Base-by-base conservation (phyloP, 1,140 invertebrate species). In the Lasioglossum baleicum region DNA sequence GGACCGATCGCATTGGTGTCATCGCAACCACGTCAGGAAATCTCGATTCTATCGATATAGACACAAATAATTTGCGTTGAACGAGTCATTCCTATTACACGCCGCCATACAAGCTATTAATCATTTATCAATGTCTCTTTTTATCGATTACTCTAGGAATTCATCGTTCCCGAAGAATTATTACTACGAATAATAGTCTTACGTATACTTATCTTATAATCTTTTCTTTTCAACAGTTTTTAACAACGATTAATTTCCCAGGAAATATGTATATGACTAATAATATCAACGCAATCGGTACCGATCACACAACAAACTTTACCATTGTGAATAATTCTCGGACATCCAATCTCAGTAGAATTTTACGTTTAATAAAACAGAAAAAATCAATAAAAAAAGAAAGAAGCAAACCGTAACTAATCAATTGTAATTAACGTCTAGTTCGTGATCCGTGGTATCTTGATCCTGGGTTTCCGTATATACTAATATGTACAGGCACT, bases 51-150 rank as follows among this genome's bases (percentile, higher is more conserved):
- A 78, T 73, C 60, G 60, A 65, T 76, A 73, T 87, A 77, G 64
- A 84, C 74, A 70, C 66, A 58, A 87, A 87, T 71, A 75, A 48
- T 44, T 66, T 86, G 58, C 82, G 82, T 84, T 86, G 74, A 80
- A 65, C 35, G 58, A 72, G 79, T 56, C 31, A 22, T 6, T 75
- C 20, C 17, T 22, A 77, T 74, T 51, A 42, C 42, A 77, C 40
- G 22, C 60, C 35, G 48, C 40, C 5, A 60, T 26, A 80, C n/a
- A 31, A 13, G 68, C 42, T 56, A 42, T 51, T 71, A 75, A 63
- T 75, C 31, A 68, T 53, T 51, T 68, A 26, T 58, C 58, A 35
- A 53, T 61, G 7, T 81, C 4, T 72, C 51, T 26, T 31, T 56
- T 22, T 26, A 51, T 53, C 17, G 40, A 44, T 53, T 81, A 61